Evolutionary conservation across 2,113 vertebrate species (phyloP).

Genomic region (Mugil cephalus): DNA sequence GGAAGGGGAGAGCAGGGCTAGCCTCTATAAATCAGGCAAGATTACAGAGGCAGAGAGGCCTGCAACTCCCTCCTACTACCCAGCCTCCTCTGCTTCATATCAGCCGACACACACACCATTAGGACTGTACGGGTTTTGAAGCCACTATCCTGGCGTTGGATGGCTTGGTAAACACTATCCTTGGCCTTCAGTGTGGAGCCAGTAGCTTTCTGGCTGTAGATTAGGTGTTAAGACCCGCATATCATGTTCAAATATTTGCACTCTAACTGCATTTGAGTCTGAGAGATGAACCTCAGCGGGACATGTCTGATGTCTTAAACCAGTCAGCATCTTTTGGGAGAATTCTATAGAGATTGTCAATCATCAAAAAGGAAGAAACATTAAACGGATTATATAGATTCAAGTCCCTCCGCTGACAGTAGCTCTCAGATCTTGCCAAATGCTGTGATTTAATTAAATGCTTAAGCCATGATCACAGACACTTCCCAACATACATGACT

Average conservation of each 20-base stretch:
- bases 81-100: constrained; percentile 96
- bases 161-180: constrained; percentile 3
- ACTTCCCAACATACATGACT: constrained; percentile 3
- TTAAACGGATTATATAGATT: no score
- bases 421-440: no score
- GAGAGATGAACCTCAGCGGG: background rate
- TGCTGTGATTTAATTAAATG: constrained; percentile 38
- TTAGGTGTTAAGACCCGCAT: background rate
- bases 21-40: constrained; percentile 97
- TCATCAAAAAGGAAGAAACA: background rate
- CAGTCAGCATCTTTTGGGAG: background rate
- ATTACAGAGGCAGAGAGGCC: constrained; percentile 91
- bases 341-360: background rate
- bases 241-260: background rate
- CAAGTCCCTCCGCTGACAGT: no score
- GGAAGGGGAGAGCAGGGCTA: constrained; percentile 83
- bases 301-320: background rate
- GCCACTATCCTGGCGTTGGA: constrained; percentile 4
- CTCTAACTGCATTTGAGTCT: constrained; percentile 1
- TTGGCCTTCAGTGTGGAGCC: background rate
- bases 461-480: constrained; percentile 34
- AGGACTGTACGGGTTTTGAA: constrained; percentile 24
- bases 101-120: constrained; percentile 80
- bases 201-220: constrained; percentile 1
- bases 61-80: constrained; percentile 89